These are phyloP conservation scores for Oplegnathus fasciatus DNA, from an alignment of 2,113 vertebrate genomes.

Conservation along the genomic window DNA sequence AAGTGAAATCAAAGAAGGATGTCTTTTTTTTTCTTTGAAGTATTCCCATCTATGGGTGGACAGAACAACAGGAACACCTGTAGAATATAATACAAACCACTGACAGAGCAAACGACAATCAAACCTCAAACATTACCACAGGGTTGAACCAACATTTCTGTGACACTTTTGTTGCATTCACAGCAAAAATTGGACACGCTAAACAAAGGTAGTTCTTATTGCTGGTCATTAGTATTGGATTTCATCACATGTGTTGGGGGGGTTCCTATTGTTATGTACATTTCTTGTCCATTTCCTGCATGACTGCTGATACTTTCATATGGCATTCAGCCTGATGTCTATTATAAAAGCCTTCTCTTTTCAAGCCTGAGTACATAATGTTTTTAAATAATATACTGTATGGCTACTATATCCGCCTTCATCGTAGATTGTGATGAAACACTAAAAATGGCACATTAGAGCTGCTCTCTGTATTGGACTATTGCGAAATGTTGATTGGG, in stretches of 20 bases:
- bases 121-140: background rate
- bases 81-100: background rate
- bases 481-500: background rate
- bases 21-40: background rate
- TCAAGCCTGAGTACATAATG: background rate
- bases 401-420: background rate
- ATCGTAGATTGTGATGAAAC: conserved; percentile 1
- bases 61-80: conserved; percentile 5
- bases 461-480: background rate
- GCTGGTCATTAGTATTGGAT: background rate
- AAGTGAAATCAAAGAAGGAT: background rate
- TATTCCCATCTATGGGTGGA: background rate
- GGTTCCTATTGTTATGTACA: background rate
- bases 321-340: background rate
- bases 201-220: background rate
- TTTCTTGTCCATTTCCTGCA: conserved; percentile 6
- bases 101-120: background rate
- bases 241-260: background rate
- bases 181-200: background rate
- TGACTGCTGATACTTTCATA: background rate
- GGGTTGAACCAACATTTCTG: background rate
- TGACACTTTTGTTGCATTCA: background rate
- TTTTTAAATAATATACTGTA: background rate
- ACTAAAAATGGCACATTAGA: background rate
- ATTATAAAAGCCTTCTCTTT: background rate